Base-by-base conservation (phyloP, 1,140 invertebrate genomes). In the Acyrthosiphon pisum region DNA sequence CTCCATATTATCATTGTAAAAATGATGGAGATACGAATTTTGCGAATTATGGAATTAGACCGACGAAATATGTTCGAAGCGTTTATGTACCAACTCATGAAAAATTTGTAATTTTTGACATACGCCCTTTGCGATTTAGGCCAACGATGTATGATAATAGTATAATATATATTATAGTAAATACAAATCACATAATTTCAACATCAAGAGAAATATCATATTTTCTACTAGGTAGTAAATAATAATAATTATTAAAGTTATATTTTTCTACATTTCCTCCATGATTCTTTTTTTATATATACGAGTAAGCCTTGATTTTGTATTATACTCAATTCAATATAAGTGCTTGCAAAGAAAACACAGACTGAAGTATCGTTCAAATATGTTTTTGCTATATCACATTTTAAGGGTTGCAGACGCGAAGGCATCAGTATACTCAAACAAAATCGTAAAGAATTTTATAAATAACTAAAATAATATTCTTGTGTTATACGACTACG, bases 381-480 rank as follows among this genome's bases (percentile, higher is more conserved):
- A 76, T 76, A n/a, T 76, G 60, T 76, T 76, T 76, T 76, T 76
- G 60, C 60, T 76, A 76, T 76, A 76, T 76, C 60, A 76, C 60
- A 76, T 76, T 76, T 76, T 76, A 76, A 76, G 60, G 60, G 60
- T 76, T 76, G 30, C 60, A 76, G 60, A 76, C n/a, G 4, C 60
- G n/a, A 76, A 76, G n/a, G 60, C 60, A 76, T 76, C 60, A 76
- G 60, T 76, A 76, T 56, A 56, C 60, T 76, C 60, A 76, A 76
- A 76, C n/a, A 76, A 76, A 76, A 76, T 76, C 60, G 60, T n/a
- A 76, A 76, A 76, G 60, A 76, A 76, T 76, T 76, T 76, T 76
- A 76, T 76, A 76, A 68, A 68, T n/a, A 68, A 68, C 60, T 14
- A 68, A 76, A n/a, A 76, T n/a, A 76, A 76, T 76, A 76, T 76